Evolutionary conservation across 1,140 invertebrate species (phyloP).

Genomic region (Conus ventricosus): DNA sequence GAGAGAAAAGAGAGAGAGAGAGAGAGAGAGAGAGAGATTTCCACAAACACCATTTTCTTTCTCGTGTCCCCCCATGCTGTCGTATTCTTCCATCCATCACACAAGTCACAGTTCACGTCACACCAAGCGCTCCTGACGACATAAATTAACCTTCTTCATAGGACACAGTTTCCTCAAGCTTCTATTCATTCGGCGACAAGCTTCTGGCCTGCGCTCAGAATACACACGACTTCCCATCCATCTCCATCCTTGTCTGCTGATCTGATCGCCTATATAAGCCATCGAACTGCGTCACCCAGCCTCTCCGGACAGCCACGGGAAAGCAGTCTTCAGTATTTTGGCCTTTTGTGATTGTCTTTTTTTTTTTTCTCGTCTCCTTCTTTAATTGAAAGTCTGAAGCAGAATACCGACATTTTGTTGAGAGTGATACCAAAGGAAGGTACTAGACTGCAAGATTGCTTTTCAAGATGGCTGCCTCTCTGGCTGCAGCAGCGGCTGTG

Average conservation of each 20-base stretch:
- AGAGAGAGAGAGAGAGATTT: background rate
- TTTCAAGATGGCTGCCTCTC: background rate
- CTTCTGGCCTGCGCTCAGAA: too few species aligned
- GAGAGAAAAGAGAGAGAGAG: background rate
- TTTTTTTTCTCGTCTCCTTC: background rate
- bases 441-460: background rate
- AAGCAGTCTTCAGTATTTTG: background rate
- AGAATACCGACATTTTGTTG: background rate
- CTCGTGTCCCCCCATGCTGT: background rate
- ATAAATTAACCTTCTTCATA: too few species aligned
- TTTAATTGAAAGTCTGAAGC: background rate
- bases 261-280: background rate
- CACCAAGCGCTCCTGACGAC: background rate
- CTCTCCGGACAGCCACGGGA: background rate
- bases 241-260: background rate
- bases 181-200: too few species aligned
- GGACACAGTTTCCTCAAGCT: too few species aligned
- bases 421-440: background rate
- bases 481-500: background rate
- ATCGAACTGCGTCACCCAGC: background rate
- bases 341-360: background rate
- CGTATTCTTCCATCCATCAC: too few species aligned
- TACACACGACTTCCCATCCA: background rate
- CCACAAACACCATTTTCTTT: background rate
- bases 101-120: background rate